Base-by-base conservation (phyloP, 2,113 vertebrate species). In the Bambusicola thoracicus region DNA sequence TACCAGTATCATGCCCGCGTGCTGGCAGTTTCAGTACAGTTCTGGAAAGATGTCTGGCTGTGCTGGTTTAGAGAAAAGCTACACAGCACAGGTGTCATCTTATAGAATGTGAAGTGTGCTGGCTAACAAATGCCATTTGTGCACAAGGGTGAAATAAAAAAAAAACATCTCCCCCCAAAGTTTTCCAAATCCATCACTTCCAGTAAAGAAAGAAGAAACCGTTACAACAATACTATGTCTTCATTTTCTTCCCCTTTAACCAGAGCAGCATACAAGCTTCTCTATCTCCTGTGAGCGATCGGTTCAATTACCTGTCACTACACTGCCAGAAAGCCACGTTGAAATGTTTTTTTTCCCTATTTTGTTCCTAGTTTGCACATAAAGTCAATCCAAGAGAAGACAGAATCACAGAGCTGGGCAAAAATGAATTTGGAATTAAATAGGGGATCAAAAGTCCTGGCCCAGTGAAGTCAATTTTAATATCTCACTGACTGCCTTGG, bases 21-120 rank as follows among this genome's bases (percentile, higher is more conserved):
- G 7, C 38, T 8, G 17, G 8, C 49, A 21, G 25, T 61, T 38
- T 38, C 30, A 8, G 18, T 14, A 58, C 19, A 44, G 61, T 16
- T 68, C 4, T 0, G 0, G 46, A 19, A 41, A 62, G 36, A 10
- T 18, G 10, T 3, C 59, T n/a, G 5, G 8, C 18, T 40, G 25
- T 20, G 22, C 14, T 19, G 43, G 20, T 58, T n/a, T 17, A 30
- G 27, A 8, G 17, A 46, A 43, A 63, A 63, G 22, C 41, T 30
- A 51, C 61, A 21, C 25, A 27, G 67, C 43, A 40, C 6, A 32
- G n/a, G 40, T 0, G 11, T 34, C 81, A 79, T 16, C 34, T 67
- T 10, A 44, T 76, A 36, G 62, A 73, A 53, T 22, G 12, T 38
- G 46, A 62, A 72, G 32, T 36, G 12, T 0, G 1, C 11, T 51